Conservation (phyloP, 2,113 vertebrate genomes). For the Lophius piscatorius region DNA sequence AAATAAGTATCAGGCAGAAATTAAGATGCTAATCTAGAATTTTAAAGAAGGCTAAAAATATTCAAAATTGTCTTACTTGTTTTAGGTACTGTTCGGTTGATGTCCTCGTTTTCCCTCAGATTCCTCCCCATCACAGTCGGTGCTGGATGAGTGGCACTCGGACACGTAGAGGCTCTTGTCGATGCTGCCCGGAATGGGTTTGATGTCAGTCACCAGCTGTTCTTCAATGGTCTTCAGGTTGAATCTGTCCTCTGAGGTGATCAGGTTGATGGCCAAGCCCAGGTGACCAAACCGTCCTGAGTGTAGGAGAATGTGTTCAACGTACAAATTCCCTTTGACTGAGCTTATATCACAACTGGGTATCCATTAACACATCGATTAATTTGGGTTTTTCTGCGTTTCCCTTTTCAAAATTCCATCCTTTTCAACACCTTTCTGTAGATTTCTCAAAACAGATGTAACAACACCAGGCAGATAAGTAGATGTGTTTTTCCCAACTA, state of each 20-base stretch:
- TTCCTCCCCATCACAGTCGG: slow-evolving; percentile 66
- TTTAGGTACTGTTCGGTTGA: slow-evolving; percentile 58
- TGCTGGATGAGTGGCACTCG: slow-evolving; percentile 65
- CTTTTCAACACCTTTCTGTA: too few species aligned
- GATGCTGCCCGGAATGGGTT: slow-evolving; percentile 79
- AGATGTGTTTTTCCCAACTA: too few species aligned
- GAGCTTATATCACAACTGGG: too few species aligned
- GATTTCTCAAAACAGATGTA: too few species aligned
- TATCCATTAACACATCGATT: background rate
- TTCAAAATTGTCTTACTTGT: slow-evolving; percentile 31
- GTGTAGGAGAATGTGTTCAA: background rate
- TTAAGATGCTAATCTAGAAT: too few species aligned
- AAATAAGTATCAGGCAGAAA: slow-evolving; percentile 12
- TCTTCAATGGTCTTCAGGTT: slow-evolving; percentile 80
- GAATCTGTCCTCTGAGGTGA: slow-evolving; percentile 79
- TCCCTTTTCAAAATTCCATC: too few species aligned
- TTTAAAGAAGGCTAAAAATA: accelerated
- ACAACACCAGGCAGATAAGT: too few species aligned
- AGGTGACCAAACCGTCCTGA: slow-evolving; percentile 78
- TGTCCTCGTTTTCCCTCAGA: slow-evolving; percentile 56
- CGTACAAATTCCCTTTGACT: background rate
- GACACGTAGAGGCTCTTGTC: slow-evolving; percentile 81
- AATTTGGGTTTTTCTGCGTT: too few species aligned
- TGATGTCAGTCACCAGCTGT: slow-evolving; percentile 81
- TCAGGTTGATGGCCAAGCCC: slow-evolving; percentile 79